Evolutionary conservation across 2,888 invertebrate species (phyloP).

Genomic region (Chrysolina oricalcia): DNA sequence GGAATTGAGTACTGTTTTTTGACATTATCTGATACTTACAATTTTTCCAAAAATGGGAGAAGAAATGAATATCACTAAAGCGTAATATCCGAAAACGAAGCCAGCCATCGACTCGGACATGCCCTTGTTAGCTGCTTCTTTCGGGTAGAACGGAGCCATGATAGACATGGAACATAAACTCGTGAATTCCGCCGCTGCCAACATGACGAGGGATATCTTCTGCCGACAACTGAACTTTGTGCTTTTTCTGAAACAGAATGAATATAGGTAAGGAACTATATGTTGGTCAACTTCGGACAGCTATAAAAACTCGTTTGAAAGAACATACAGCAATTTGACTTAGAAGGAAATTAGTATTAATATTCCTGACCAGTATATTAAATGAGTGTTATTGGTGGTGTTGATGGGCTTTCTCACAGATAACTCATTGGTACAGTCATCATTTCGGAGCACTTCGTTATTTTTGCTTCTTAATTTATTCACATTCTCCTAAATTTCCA

Average conservation of each 20-base stretch:
- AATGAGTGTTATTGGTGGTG: no score
- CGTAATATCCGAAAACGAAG: slow-evolving; percentile 85
- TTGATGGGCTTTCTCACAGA: no score
- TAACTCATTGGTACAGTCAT: no score
- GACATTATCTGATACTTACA: slow-evolving; percentile 74
- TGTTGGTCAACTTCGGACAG: no score
- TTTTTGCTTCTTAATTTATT: no score
- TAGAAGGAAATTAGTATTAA: no score
- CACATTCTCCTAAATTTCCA: no score
- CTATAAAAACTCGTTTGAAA: no score
- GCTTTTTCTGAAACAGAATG: slow-evolving; percentile 69
- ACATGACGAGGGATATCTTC: slow-evolving; percentile 76
- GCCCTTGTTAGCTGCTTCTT: slow-evolving; percentile 82
- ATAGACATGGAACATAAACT: slow-evolving; percentile 85
- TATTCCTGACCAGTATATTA: no score
- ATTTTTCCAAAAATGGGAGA: slow-evolving; percentile 84
- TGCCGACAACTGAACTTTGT: slow-evolving; percentile 74
- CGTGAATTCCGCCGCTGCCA: slow-evolving; percentile 82
- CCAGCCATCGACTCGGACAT: slow-evolving; percentile 81
- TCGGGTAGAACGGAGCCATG: slow-evolving; percentile 86
- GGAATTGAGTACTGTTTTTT: neutral
- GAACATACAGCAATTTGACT: no score
- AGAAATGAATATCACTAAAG: slow-evolving; percentile 81
- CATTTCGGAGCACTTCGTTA: no score
- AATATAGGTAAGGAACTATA: no score